Evolutionary conservation across 2,888 invertebrate species (phyloP).

Genomic region (Oligia latruncula): DNA sequence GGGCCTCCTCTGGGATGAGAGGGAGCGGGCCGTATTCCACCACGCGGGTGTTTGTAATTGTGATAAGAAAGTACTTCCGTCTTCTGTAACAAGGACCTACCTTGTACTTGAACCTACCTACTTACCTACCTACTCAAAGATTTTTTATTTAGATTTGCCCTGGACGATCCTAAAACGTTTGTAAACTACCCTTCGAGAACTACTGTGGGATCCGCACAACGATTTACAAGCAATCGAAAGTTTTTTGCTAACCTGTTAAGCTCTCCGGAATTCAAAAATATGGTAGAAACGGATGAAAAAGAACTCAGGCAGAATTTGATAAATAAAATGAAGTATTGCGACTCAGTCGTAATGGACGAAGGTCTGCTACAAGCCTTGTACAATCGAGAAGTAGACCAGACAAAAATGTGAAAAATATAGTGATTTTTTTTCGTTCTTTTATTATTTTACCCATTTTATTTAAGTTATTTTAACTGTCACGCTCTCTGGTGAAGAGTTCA

Average conservation of each 20-base stretch:
- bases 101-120: no score
- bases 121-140: neutral
- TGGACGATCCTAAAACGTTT: conserved; percentile 76
- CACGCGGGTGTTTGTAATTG: no score
- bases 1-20: no score
- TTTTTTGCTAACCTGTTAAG: conserved; percentile 83
- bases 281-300: conserved; percentile 76
- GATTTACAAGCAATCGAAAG: conserved; percentile 81
- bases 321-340: conserved; percentile 81
- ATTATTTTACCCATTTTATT: neutral
- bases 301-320: conserved; percentile 69
- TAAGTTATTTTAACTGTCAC: neutral
- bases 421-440: neutral
- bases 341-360: conserved; percentile 75
- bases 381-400: conserved; percentile 78
- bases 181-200: conserved; percentile 81
- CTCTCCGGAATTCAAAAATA: conserved; percentile 76
- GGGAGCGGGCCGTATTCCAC: no score
- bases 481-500: neutral
- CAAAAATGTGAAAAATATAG: conserved; percentile 65
- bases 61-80: neutral
- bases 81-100: neutral
- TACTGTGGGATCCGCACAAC: conserved; percentile 81
- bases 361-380: conserved; percentile 76
- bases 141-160: conserved; percentile 72